Conservation (phyloP, 1,140 invertebrate genomes). For the Thaumetopoea pityocampa region DNA sequence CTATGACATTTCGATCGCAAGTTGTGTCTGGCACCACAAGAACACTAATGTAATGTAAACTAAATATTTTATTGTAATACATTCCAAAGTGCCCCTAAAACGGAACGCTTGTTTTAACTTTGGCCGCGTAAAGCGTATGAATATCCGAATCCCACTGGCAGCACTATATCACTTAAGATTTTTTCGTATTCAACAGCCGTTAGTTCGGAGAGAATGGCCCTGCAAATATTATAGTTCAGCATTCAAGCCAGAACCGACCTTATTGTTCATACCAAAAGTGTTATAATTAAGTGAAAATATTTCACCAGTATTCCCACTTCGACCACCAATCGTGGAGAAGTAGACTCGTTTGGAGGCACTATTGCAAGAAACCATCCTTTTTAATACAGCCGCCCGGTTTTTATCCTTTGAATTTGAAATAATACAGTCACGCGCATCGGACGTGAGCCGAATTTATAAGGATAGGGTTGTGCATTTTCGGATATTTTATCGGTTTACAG, state of each 20-base stretch:
- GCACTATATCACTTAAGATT: conserved; percentile 30
- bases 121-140: not conserved
- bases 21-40: no score
- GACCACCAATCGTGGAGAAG: conserved; percentile 28
- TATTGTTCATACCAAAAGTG: conserved; percentile 1
- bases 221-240: conserved; percentile 1
- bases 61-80: no score
- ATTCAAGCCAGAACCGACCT: conserved; percentile 6
- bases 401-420: conserved; percentile 68
- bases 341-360: conserved; percentile 26
- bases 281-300: not conserved
- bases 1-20: no score
- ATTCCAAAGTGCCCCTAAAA: no score
- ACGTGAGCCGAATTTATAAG: conserved; percentile 42
- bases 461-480: not conserved
- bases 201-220: conserved; percentile 16
- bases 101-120: conserved; percentile 11
- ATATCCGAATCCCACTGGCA: conserved; percentile 10
- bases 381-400: conserved; percentile 50
- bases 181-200: conserved; percentile 29
- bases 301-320: conserved; percentile 12
- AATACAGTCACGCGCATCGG: conserved; percentile 48
- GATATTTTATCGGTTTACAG: no score
- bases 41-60: no score
- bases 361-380: conserved; percentile 45